These are phyloP conservation scores for Tokudaia tokunoshimensis DNA, from an alignment of 2,797 vertebrate species.

Conservation along the genomic window DNA sequence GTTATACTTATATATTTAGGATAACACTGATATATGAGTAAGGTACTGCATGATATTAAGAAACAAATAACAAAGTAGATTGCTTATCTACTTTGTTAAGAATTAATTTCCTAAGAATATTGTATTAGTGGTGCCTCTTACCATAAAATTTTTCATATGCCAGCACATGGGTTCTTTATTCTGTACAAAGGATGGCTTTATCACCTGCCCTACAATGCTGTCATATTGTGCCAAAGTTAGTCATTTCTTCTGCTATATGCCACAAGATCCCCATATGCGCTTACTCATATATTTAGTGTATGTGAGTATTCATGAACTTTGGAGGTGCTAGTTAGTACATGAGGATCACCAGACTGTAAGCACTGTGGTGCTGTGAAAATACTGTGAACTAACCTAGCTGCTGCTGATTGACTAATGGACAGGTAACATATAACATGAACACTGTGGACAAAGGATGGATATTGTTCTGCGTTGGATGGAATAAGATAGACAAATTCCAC, in stretches of 20 bases:
- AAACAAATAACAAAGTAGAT: not conserved
- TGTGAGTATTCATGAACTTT: not conserved
- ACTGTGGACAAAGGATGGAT: not conserved
- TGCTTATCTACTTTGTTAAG: not conserved
- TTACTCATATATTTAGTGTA: not conserved
- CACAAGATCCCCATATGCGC: not conserved
- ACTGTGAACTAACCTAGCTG: not conserved
- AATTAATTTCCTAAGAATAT: not conserved
- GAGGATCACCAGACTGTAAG: too few relatives aligned
- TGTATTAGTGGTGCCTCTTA: not conserved
- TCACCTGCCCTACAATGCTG: not conserved
- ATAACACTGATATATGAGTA: not conserved
- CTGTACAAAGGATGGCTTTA: not conserved
- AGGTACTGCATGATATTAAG: not conserved
- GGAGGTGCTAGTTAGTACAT: not conserved
- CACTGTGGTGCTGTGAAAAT: not conserved
- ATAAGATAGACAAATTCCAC: not conserved
- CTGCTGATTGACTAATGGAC: not conserved
- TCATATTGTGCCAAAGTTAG: not conserved
- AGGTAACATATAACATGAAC: not conserved
- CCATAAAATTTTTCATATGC: not conserved
- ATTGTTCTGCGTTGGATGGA: not conserved
- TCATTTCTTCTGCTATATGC: not conserved
- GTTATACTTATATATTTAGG: not conserved
- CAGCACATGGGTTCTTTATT: not conserved